Conservation (phyloP, 2,888 invertebrate genomes). For the Tanytarsus gracilentus region DNA sequence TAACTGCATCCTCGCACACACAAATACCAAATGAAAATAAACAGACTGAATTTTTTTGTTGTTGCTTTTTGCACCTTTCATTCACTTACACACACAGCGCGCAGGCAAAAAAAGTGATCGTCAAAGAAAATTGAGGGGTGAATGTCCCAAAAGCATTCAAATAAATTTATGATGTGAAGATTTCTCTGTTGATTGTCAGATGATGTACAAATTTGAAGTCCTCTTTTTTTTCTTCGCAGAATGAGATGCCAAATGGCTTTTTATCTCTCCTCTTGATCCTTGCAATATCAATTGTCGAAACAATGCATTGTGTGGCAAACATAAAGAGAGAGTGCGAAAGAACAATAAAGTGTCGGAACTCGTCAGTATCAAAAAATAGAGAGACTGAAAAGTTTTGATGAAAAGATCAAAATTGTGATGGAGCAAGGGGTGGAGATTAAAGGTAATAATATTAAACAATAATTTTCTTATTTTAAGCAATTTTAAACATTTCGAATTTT, state of each 20-base stretch:
- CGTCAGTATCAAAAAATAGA: background rate
- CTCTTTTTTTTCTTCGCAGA: too few species aligned
- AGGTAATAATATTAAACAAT: too few species aligned
- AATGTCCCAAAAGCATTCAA: slow-evolving; percentile 15
- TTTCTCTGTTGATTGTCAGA: slow-evolving; percentile 2
- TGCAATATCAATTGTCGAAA: background rate
- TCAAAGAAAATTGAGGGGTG: slow-evolving; percentile 16
- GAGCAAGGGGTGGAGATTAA: too few species aligned
- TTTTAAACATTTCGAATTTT: too few species aligned
- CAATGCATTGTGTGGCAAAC: background rate
- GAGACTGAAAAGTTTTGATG: background rate
- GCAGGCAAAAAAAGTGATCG: too few species aligned
- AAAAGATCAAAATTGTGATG: too few species aligned
- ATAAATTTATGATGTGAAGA: slow-evolving; percentile 28
- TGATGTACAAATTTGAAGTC: too few species aligned
- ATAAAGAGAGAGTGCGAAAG: background rate
- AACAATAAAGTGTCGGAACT: slow-evolving; percentile 8
- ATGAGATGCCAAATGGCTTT: background rate
- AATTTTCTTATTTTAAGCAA: too few species aligned
- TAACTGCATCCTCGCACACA: background rate
- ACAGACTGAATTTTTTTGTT: slow-evolving; percentile 7
- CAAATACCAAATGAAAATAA: background rate
- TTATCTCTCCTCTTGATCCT: background rate
- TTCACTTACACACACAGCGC: background rate
- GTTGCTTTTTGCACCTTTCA: background rate